Conservation (phyloP, 2,797 vertebrate genomes). For the Rhynchotus rufescens region DNA sequence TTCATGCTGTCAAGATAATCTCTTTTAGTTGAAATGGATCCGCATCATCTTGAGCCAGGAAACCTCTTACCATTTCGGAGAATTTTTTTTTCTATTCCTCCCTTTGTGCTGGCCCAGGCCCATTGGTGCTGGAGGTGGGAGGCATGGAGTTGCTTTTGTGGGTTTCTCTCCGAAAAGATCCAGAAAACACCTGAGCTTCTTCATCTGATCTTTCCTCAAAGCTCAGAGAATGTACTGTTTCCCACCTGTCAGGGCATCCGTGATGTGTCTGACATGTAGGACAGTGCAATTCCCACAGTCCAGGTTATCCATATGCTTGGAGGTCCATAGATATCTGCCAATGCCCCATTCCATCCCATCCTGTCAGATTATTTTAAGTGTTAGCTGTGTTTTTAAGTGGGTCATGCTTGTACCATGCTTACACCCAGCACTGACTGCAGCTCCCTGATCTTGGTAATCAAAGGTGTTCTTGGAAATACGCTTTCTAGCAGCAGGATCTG, state of each 20-base stretch:
- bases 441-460: neutral
- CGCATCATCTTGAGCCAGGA: constrained; percentile 20
- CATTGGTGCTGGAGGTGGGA: neutral
- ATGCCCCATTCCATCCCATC: neutral
- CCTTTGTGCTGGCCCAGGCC: neutral
- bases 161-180: neutral
- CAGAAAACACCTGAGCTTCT: neutral
- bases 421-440: neutral
- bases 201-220: neutral
- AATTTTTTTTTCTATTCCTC: constrained; percentile 49
- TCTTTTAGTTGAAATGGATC: constrained; percentile 51
- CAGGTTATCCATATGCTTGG: neutral
- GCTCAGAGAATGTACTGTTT: neutral
- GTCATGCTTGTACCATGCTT: neutral
- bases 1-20: constrained; percentile 62
- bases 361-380: neutral
- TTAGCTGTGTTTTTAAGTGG: neutral
- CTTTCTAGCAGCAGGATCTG: too few relatives aligned
- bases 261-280: neutral
- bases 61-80: constrained; percentile 31
- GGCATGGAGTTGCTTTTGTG: neutral
- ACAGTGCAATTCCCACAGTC: neutral
- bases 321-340: neutral
- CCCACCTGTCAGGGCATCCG: neutral
- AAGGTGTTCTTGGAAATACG: neutral